phyloP scores from a whole-genome alignment of 2,888 invertebrate species.

The Cheilosia urbana region DNA sequence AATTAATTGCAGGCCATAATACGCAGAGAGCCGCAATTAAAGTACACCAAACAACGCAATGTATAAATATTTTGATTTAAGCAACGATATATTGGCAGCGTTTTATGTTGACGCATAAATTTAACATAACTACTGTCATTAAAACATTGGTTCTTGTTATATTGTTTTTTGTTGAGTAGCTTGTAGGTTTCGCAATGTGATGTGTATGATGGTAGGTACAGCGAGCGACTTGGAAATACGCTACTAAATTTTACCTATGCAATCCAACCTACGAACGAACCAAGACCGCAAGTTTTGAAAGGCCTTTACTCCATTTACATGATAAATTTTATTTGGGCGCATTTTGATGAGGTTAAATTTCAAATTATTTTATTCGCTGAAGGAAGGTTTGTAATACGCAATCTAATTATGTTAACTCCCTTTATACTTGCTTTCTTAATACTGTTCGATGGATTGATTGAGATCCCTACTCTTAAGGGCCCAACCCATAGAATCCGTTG shows the following conservation, averaged over 20 bases:
- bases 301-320: no score
- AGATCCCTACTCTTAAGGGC: no score
- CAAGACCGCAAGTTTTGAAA: no score
- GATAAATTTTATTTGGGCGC: background rate
- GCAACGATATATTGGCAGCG: conserved; percentile 49
- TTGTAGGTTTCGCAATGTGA: background rate
- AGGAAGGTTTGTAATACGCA: no score
- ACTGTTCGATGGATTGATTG: no score
- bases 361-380: no score
- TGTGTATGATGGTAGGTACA: background rate
- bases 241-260: background rate
- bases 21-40: conserved; percentile 61
- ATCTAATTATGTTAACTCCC: no score
- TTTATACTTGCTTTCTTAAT: no score
- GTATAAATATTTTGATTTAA: conserved; percentile 66
- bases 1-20: conserved; percentile 63
- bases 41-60: conserved; percentile 62
- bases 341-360: no score
- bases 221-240: background rate
- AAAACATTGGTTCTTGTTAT: conserved; percentile 27
- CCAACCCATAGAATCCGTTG: no score
- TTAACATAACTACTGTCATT: conserved; percentile 58
- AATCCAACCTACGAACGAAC: no score
- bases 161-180: background rate
- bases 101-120: conserved; percentile 55